Evolutionary conservation across 2,888 invertebrate species (phyloP).

Genomic region (Galerucella nymphaeae): DNA sequence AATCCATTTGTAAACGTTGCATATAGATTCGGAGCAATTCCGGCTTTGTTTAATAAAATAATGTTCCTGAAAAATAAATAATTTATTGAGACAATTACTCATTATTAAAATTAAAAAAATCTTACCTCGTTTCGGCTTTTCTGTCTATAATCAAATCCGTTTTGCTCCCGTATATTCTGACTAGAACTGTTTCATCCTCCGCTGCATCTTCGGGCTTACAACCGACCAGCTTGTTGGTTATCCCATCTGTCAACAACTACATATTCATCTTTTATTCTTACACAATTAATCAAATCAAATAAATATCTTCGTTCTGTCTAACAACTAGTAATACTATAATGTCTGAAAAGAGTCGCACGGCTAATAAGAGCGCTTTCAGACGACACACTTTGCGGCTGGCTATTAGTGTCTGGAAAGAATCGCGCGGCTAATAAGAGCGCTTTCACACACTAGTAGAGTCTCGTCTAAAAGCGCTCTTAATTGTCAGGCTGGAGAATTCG

Average conservation of each 20-base stretch:
- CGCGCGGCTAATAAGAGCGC: too few species aligned
- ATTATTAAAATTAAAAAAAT: too few species aligned
- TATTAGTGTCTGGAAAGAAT: too few species aligned
- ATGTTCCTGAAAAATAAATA: constrained; percentile 64
- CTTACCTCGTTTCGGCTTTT: constrained; percentile 79
- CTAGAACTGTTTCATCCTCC: constrained; percentile 78
- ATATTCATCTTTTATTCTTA: constrained; percentile 35
- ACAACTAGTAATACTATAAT: constrained; percentile 7
- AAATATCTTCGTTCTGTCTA: constrained; percentile 14
- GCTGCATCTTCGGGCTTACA: constrained; percentile 67
- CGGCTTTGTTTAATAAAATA: constrained; percentile 74
- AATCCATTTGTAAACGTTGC: constrained; percentile 95
- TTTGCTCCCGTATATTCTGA: constrained; percentile 92
- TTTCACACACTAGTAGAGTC: too few species aligned
- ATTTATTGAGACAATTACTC: neutral
- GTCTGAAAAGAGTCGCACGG: too few species aligned
- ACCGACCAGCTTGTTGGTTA: constrained; percentile 91
- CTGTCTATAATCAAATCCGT: constrained; percentile 94
- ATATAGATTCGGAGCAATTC: constrained; percentile 87
- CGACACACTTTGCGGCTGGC: too few species aligned
- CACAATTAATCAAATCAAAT: constrained; percentile 19
- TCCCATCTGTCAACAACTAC: constrained; percentile 93
- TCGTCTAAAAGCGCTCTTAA: too few species aligned
- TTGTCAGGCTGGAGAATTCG: too few species aligned
- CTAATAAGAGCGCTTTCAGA: too few species aligned